Evolutionary conservation across 2,797 vertebrate species (phyloP).

Genomic region (Diglossa cyanea): DNA sequence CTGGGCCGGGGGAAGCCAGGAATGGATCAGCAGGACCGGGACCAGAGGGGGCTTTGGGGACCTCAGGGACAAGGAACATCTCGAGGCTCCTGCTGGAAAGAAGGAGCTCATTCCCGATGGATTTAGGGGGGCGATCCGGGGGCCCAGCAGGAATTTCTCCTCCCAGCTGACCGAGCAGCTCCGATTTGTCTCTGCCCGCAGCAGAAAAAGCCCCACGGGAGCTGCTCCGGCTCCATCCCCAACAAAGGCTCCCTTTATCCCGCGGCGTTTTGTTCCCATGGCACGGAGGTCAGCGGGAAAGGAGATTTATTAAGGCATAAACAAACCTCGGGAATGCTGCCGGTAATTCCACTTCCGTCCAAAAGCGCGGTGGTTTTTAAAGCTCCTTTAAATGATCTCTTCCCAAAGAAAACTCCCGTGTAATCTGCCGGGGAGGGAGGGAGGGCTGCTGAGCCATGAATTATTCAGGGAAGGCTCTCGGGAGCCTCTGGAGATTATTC

Average conservation of each 20-base stretch:
- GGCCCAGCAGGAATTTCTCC: not conserved
- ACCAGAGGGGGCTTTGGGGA: not conserved
- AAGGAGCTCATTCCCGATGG: not conserved
- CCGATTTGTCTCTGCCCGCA: rapidly evolving
- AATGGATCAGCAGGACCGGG: not conserved
- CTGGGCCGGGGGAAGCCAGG: rapidly evolving
- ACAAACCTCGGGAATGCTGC: slow-evolving; percentile 79
- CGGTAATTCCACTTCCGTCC: slow-evolving; percentile 78
- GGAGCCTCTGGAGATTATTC: slow-evolving; percentile 88
- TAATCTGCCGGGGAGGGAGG: slow-evolving; percentile 81
- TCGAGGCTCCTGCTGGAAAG: not conserved
- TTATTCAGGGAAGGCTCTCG: slow-evolving; percentile 88
- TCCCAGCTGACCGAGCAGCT: not conserved
- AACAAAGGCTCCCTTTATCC: slow-evolving; percentile 82
- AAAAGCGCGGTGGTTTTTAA: slow-evolving; percentile 79
- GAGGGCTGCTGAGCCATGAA: slow-evolving; percentile 83
- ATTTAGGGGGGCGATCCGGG: not conserved
- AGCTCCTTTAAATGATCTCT: slow-evolving; percentile 78
- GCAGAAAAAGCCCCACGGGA: not conserved
- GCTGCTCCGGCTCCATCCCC: not conserved
- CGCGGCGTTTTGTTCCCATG: slow-evolving; percentile 75
- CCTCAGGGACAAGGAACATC: not conserved
- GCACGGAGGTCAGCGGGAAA: slow-evolving; percentile 79
- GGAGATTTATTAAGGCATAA: slow-evolving; percentile 72
- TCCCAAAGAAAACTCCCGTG: slow-evolving; percentile 89